These are phyloP conservation scores for Rana temporaria DNA, from an alignment of 2,113 vertebrate genomes.

Conservation along the genomic window DNA sequence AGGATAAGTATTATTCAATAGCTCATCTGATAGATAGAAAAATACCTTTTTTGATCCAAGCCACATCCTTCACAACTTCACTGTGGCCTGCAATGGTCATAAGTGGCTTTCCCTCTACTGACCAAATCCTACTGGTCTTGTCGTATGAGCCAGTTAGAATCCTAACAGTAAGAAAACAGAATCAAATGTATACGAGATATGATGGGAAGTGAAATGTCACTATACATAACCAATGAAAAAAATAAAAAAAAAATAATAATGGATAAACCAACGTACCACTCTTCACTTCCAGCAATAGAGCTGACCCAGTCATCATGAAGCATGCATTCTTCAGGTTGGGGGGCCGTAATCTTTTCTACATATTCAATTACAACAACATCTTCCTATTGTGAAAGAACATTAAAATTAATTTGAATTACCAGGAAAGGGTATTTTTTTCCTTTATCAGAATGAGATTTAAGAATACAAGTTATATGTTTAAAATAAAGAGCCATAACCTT, in stretches of 20 bases:
- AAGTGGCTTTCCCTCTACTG: slow-evolving; percentile 88
- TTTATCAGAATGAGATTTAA: too few relatives aligned
- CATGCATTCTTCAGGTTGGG: slow-evolving; percentile 93
- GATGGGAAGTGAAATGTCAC: too few relatives aligned
- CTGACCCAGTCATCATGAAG: slow-evolving; percentile 99
- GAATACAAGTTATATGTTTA: too few relatives aligned
- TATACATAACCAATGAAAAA: not conserved
- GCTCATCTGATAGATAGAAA: not conserved
- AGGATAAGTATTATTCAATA: not conserved
- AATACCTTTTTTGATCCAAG: slow-evolving; percentile 94
- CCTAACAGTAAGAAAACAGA: slow-evolving; percentile 72
- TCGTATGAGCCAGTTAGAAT: slow-evolving; percentile 95
- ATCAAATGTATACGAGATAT: not conserved
- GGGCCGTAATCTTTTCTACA: slow-evolving; percentile 90
- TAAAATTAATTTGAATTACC: too few relatives aligned
- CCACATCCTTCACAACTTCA: slow-evolving; percentile 94
- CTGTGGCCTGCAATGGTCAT: slow-evolving; percentile 88
- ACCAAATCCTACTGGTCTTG: slow-evolving; percentile 93
- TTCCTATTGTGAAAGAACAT: slow-evolving; percentile 78
- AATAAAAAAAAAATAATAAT: not conserved
- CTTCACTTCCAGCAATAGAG: slow-evolving; percentile 83
- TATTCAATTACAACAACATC: slow-evolving; percentile 96
- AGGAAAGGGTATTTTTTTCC: too few relatives aligned
- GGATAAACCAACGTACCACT: slow-evolving; percentile 79
- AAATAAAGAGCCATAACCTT: too few relatives aligned